phyloP scores from a whole-genome alignment of 2,888 invertebrate species.

The Torymus tubicola region DNA sequence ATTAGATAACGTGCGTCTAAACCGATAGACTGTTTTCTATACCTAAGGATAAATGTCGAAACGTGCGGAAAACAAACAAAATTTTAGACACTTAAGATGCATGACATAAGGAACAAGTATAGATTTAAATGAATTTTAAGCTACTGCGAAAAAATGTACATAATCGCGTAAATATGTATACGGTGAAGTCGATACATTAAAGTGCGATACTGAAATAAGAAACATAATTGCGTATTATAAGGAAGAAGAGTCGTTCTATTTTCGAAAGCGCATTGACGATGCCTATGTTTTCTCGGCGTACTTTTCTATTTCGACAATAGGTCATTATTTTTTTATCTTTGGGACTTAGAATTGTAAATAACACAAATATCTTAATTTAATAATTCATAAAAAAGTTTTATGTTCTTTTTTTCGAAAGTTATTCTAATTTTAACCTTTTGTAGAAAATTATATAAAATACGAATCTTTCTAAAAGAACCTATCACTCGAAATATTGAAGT shows the following conservation, averaged over 20 bases:
- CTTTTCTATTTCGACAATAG: conserved; percentile 4
- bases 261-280: conserved; percentile 20
- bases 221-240: conserved; percentile 40
- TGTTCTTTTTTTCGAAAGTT: no score
- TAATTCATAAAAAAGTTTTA: no score
- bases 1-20: conserved; percentile 44
- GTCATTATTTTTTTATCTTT: not conserved
- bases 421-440: no score
- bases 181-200: conserved; percentile 6
- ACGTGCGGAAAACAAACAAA: conserved; percentile 2
- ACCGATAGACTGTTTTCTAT: conserved; percentile 49
- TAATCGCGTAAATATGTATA: conserved; percentile 27
- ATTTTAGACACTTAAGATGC: not conserved
- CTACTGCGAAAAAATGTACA: conserved; percentile 15
- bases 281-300: not conserved
- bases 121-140: not conserved
- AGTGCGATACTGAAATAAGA: conserved; percentile 45
- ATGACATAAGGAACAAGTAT: not conserved
- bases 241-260: conserved; percentile 30
- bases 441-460: no score
- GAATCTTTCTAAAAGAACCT: no score
- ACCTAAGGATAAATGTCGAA: conserved; percentile 23
- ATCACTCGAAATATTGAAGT: conserved; percentile 10
- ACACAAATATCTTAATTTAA: no score
- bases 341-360: no score